Base-by-base conservation (phyloP, 2,888 invertebrate genomes). In the Conus canariensis region DNA sequence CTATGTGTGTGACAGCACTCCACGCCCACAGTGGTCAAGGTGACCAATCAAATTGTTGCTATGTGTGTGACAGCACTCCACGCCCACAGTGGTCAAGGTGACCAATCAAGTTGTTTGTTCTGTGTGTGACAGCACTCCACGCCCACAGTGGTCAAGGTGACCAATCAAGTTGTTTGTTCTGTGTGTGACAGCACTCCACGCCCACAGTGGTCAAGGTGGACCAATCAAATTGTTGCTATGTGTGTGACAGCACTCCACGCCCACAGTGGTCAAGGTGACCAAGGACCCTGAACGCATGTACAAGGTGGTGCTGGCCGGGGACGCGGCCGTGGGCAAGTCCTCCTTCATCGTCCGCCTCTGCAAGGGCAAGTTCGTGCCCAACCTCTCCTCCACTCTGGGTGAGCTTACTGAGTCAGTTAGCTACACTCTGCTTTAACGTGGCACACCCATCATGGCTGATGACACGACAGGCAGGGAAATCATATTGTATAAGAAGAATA, bases 301-400 rank as follows among this genome's bases (percentile, higher is more conserved):
- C 94, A 97, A 97, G 94, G 97, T 97, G 6, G 97, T 97, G 12
- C 96, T 97, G 92, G 97, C 97, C 22, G 97, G 97, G 0, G 97
- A 97, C 94, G 97, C 97, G 0, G 97, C 97, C 4, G 97, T 97
- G 1, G 97, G 97, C 12, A 97, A 97, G 95, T 97, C 97, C 12
- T 97, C 97, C 90, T 97, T 97, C 93, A 97, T 97, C 90, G 96
- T 97, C 95, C 95, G 97, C 64, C 96, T 97, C 80, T 97, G 97
- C 94, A 97, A 97, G 94, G 97, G 97, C 22, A 96, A 96, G 89
- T 97, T 97, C 94, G 96, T 97, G 30, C 95, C 96, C 64, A 97
- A 97, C 93, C 96, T 97, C 85, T 97, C 97, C 91, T 97, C 97
- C 7, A 97, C 97, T 0, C 95, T 97, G 90, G 97, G 97, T 97